Base-by-base conservation (phyloP, 1,140 invertebrate genomes). In the Lordiphosa stackelbergi region DNA sequence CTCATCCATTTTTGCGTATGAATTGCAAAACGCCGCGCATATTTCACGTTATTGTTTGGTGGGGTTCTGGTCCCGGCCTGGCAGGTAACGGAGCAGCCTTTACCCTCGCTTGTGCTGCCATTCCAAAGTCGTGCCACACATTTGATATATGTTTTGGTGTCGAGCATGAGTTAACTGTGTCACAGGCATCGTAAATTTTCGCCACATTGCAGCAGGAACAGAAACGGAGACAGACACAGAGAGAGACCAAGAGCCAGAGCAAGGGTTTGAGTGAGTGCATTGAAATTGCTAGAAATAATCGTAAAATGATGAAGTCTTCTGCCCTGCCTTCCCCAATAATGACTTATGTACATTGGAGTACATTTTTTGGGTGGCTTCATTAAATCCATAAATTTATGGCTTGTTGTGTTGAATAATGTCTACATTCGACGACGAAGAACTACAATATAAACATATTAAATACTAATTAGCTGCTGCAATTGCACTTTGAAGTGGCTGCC, bases 11-110 rank as follows among this genome's bases (percentile, higher is more conserved):
- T 83, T 83, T 83, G 77, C 77, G 77, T 83, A 83, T 83, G 77
- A 83, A 83, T 83, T 83, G 77, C 78, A 83, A 83, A 83, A 83
- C 77, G 78, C 78, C 77, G 78, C 77, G 83, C 77, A 83, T 83
- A 84, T 83, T 83, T 83, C 77, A 83, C 77, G 77, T 81, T 81
- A 83, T 83, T 83, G 77, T 83, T 81, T 69, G 77, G 66, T 60
- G 49, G 37, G 49, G 55, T 19, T 58, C n/a, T 51, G 5, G 36
- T 49, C 24, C 41, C 37, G 19, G 37, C 16, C 52, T 53, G 22
- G 55, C 56, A 69, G 62, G 62, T 69, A 69, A 65, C 43, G 24
- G 8, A 31, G 43, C 59, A 55, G 64, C 53, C 58, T 53, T 41
- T 61, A 48, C 53, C 60, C 43, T 56, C 54, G 13, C n/a, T 16